Evolutionary conservation across 2,888 invertebrate genomes (phyloP), one percentile per base, ranked within the genome.

Genomic region (Lysandra bellargus): DNA sequence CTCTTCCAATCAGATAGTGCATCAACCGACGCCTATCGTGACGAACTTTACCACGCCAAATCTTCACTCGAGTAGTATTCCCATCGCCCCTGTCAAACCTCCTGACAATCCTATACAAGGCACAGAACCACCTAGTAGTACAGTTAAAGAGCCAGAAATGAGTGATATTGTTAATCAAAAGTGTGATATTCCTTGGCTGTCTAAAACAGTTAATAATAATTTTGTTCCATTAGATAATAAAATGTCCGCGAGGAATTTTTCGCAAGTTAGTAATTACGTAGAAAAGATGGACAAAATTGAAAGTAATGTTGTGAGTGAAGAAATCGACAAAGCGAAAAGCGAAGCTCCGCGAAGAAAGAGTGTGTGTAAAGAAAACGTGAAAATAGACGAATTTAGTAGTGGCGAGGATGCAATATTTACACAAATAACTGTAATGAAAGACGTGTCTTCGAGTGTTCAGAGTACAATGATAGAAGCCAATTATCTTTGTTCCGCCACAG

Each of bases 171-270:
- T 84, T 80, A 88, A 85, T 83, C 85, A 88, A 82, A 93, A 91
- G 86, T 93, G 91, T 90, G 93, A 93, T 90, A 89, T 93, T 84
- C 94, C 94, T 78, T 94, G 94, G 94, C 88, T 94, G 83, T 92
- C 94, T 78, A 94, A 94, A 90, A 94, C 91, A 82, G 88, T 94
- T 79, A 94, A 94, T 84, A 94, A 93, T 88, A 93, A 93, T 84
- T 90, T 92, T 83, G 88, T 93, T 84, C 85, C 90, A 80, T 85
- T 93, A 85, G 88, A 91, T 87, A 90, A 88, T 85, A 92, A 91
- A 87, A 86, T 89, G 80, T 84, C 86, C 80, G 86, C 87, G 87
- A 91, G 94, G 88, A 91, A 92, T 89, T 94, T 94, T 82, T 92
- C 94, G 84, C 88, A 93, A 87, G 87, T 94, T 81, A 88, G 89